Evolutionary conservation across 2,797 vertebrate genomes (phyloP).

Genomic region (Xenopus petersii): DNA sequence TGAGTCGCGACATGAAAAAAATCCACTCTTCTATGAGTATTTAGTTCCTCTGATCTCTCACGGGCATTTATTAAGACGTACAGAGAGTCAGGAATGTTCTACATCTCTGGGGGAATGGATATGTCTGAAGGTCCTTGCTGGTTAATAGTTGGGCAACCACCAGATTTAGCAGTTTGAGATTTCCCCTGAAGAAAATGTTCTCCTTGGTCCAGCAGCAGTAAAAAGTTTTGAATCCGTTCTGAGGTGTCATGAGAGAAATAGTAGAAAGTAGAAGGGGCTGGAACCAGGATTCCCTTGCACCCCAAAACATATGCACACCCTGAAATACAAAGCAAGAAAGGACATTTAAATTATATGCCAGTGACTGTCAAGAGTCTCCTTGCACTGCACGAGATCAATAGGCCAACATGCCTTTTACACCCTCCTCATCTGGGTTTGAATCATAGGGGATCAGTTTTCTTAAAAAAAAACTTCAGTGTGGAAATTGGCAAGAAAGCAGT

Average conservation of each 20-base stretch:
- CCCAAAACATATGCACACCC: constrained; percentile 35
- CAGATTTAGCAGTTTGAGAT: constrained; percentile 18
- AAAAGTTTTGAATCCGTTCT: constrained; percentile 14
- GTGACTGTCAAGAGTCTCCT: background rate
- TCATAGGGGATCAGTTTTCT: constrained; percentile 3
- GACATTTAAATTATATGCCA: background rate
- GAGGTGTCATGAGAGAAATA: constrained; percentile 19
- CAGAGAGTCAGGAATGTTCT: constrained; percentile 33
- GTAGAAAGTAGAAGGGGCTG: constrained; percentile 11
- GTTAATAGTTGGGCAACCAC: constrained; percentile 27
- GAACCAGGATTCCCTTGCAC: constrained; percentile 27
- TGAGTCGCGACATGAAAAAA: constrained; percentile 18
- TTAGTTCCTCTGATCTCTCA: constrained; percentile 9
- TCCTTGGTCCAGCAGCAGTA: constrained; percentile 46
- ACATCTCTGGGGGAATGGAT: background rate
- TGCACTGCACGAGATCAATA: background rate
- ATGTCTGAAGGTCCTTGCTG: constrained; percentile 37
- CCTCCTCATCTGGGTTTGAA: constrained; percentile 17
- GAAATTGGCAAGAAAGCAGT: too few relatives aligned
- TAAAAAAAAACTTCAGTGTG: background rate
- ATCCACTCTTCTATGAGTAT: constrained; percentile 10
- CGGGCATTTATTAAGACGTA: constrained; percentile 6
- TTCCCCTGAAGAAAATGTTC: constrained; percentile 35
- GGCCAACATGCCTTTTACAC: constrained; percentile 15
- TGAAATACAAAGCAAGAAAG: constrained; percentile 18